Evolutionary conservation across 2,113 vertebrate genomes (phyloP).

Genomic region (Silurus asotus): DNA sequence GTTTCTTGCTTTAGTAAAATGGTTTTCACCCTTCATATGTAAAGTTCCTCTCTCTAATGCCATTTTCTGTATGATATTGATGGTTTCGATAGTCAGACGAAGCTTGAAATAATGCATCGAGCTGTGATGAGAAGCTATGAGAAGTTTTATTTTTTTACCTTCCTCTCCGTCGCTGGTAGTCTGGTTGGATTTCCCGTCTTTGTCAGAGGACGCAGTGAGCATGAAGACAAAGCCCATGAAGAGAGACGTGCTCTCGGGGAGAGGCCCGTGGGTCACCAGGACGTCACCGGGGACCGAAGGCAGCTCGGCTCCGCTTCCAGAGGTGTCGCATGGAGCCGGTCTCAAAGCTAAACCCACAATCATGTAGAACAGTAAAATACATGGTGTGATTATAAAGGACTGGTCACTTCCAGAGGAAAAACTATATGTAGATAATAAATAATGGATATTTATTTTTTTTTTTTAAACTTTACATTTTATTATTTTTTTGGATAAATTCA

Average conservation of each 20-base stretch:
- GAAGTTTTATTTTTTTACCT: slow-evolving; percentile 66
- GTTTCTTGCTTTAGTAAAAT: no score
- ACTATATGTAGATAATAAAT: background rate
- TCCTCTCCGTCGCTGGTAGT: slow-evolving; percentile 83
- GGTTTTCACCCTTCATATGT: no score
- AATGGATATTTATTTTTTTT: no score
- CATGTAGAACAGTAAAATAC: background rate
- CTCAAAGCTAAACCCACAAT: slow-evolving; percentile 60
- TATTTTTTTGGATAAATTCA: background rate
- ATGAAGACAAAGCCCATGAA: slow-evolving; percentile 96
- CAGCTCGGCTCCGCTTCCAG: slow-evolving; percentile 74
- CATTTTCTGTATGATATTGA: no score
- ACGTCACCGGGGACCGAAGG: slow-evolving; percentile 63
- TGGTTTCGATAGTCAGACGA: no score
- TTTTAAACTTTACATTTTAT: background rate
- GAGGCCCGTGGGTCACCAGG: slow-evolving; percentile 79
- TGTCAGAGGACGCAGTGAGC: slow-evolving; percentile 85
- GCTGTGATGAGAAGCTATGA: background rate
- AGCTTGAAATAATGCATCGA: background rate
- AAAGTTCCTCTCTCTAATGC: no score
- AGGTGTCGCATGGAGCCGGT: slow-evolving; percentile 73
- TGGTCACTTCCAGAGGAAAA: background rate
- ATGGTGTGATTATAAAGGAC: background rate
- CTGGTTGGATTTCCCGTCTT: slow-evolving; percentile 76
- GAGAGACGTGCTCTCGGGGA: slow-evolving; percentile 85